These are phyloP conservation scores for Stenotaenia linearis DNA, from an alignment of 2,888 invertebrate genomes.

Conservation along the genomic window DNA sequence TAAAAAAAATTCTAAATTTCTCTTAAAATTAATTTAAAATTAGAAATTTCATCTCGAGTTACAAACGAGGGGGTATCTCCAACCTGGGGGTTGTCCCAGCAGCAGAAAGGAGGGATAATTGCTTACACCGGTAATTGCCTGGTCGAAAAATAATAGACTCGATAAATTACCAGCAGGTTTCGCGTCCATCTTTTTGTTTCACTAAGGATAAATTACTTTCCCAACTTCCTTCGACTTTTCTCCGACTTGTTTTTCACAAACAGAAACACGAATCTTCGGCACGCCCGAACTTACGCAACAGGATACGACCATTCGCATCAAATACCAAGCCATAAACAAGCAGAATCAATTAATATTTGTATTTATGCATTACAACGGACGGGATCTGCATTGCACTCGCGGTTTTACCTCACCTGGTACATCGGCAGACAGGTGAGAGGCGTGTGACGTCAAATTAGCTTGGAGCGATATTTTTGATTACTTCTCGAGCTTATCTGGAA, in stretches of 20 bases:
- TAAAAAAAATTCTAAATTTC: not conserved
- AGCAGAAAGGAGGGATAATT: conserved; percentile 1
- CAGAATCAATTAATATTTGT: no score
- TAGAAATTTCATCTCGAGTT: not conserved
- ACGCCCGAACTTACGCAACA: not conserved
- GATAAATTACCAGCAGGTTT: conserved; percentile 10
- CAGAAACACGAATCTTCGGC: not conserved
- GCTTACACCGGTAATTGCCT: not conserved
- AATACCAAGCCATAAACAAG: no score
- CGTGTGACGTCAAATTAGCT: not conserved
- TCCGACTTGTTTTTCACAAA: not conserved
- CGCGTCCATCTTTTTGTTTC: not conserved
- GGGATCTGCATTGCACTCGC: not conserved
- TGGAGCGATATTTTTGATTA: not conserved
- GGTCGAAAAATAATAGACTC: not conserved
- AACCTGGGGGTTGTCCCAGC: not conserved
- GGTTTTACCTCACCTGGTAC: not conserved
- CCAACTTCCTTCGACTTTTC: not conserved
- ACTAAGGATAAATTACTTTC: not conserved
- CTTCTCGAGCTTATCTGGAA: not conserved
- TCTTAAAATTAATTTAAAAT: no score
- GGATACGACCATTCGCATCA: no score
- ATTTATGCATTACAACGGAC: not conserved
- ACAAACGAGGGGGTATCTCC: not conserved
- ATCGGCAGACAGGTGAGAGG: not conserved